A percentile compares a stretch with the other conserved stretches of the same genome.
Evolutionary conservation across 1,140 invertebrate genomes (phyloP).

Genomic region (Argopecten irradians): DNA sequence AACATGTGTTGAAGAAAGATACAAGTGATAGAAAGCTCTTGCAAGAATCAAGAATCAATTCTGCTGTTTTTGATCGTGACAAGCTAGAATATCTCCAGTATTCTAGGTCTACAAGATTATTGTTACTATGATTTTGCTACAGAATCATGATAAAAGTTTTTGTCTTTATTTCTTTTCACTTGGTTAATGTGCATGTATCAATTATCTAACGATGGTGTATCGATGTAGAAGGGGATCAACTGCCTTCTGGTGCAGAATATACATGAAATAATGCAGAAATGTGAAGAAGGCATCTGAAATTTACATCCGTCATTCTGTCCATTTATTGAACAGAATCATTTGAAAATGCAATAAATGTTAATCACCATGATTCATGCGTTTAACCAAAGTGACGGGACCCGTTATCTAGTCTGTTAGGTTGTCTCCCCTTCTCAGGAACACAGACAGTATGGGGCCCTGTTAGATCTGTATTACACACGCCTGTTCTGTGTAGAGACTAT

Average conservation of each 20-base stretch:
- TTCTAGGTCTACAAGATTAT: background rate
- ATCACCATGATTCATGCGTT: background rate
- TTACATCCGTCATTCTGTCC: no score
- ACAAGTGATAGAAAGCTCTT: background rate
- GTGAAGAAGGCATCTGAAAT: no score
- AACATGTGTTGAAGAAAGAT: background rate
- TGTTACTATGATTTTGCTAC: background rate
- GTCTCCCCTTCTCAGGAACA: background rate
- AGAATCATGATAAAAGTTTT: background rate
- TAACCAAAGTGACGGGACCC: background rate
- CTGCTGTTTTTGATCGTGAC: background rate
- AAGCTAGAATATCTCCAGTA: background rate
- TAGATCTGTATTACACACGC: background rate
- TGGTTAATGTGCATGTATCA: no score
- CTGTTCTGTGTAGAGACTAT: background rate
- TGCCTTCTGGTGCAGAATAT: no score
- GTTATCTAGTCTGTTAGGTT: background rate
- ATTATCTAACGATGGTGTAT: no score
- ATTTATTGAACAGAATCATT: background rate
- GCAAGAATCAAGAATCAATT: background rate
- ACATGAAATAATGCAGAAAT: no score
- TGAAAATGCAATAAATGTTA: background rate
- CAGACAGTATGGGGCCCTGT: background rate
- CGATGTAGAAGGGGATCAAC: no score
- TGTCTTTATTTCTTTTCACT: background rate